Evolutionary conservation across 1,140 invertebrate species (phyloP).

Genomic region (Bombus ignitus): DNA sequence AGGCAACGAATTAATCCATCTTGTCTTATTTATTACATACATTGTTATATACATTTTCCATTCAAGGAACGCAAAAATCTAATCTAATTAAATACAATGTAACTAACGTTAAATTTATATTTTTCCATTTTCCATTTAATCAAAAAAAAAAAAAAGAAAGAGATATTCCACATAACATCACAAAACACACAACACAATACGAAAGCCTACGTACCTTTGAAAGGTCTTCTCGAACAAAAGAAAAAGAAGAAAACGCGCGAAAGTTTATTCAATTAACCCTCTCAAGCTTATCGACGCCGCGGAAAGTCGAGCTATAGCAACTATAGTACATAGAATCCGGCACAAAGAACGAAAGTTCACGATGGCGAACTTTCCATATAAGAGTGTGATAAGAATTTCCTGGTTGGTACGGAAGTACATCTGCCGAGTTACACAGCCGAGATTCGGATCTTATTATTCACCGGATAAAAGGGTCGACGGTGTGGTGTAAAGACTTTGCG

Average conservation of each 20-base stretch:
- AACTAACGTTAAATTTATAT: too few species aligned
- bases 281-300: not conserved
- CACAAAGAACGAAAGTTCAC: not conserved
- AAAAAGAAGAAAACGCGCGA: not conserved
- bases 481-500: not conserved
- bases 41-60: too few species aligned
- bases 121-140: too few species aligned
- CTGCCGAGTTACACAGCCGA: slow-evolving; percentile 2
- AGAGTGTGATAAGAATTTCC: slow-evolving; percentile 19
- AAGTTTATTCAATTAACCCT: not conserved
- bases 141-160: too few species aligned
- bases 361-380: not conserved
- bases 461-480: slow-evolving; percentile 2
- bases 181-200: too few species aligned
- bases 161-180: too few species aligned
- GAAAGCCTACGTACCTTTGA: too few species aligned
- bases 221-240: not conserved
- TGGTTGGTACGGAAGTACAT: not conserved
- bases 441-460: slow-evolving; percentile 41
- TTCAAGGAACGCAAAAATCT: too few species aligned
- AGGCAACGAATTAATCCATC: too few species aligned
- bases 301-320: not conserved
- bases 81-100: too few species aligned
- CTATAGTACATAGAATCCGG: not conserved
- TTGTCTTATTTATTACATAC: too few species aligned